Base-by-base conservation (phyloP, 2,888 invertebrate genomes). In the Metacarcinus magister region DNA sequence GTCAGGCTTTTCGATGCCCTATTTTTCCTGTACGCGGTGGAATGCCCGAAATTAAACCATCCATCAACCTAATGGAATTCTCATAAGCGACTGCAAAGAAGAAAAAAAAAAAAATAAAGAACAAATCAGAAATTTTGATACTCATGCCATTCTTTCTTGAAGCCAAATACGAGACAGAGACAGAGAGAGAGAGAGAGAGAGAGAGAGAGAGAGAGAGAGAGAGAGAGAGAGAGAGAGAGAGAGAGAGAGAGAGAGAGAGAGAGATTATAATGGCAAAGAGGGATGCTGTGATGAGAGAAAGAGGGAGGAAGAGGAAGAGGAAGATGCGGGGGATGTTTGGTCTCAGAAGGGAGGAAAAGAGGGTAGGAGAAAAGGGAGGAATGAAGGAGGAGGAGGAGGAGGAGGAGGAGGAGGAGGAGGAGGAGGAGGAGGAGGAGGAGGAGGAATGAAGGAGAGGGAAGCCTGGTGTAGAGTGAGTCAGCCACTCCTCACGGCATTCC, bases 41-140 rank as follows among this genome's bases (percentile, higher is more conserved):
- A 94, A 94, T 89, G 90, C 89, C 32, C 54, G 94, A 94, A 94
- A 94, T 94, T 89, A 94, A 94, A 94, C 94, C 90, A 94, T 94
- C 94, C 94, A 94, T 94, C 94, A 94, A 32, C 39, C 87, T 94
- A 94, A 94, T 94, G 94, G 60, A 94, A 94, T 89, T 90, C 90
- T 94, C 94, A 90, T 94, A 94, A 94, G 94, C 90, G 89, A 82
- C 82, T 32, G 32, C 28, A 28, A 82, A 82, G 19, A 67, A 5
- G 5, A 5, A n/a, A 5, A n/a, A n/a, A n/a, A 5, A n/a, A n/a
- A 23, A 46, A 46, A 46, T 46, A 46, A 28, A 92, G 13, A 28
- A 4, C 10, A 4, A 19, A 19, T 32, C n/a, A 32, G 39, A 60
- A 54, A 39, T 44, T 23, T 48, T 43, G 32, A 75, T 93, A 93